phyloP scores from a whole-genome alignment of 2,797 vertebrate species.

The Apodemus agrarius region DNA sequence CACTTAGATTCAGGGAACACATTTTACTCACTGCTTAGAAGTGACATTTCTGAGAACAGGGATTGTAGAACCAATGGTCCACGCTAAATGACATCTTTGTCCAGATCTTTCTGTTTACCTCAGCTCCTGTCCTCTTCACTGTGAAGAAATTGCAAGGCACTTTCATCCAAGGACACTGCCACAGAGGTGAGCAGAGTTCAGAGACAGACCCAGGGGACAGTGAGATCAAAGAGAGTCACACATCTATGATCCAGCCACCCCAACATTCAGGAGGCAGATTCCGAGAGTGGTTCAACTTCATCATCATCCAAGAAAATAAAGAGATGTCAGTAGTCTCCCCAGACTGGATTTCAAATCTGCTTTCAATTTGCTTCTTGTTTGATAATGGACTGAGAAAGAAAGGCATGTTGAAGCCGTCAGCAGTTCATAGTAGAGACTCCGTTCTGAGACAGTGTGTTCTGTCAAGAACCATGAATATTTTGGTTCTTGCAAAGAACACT shows the following conservation, averaged over 20 bases:
- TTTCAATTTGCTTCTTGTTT: slow-evolving; percentile 48
- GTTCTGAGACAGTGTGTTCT: slow-evolving; percentile 38
- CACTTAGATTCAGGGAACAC: not conserved
- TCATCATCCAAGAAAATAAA: slow-evolving; percentile 42
- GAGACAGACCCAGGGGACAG: not conserved
- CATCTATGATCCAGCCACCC: not conserved
- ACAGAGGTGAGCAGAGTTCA: not conserved
- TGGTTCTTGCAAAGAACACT: slow-evolving; percentile 39
- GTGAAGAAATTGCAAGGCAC: not conserved
- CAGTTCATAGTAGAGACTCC: slow-evolving; percentile 54
- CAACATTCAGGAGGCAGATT: slow-evolving; percentile 14
- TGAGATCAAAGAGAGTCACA: not conserved
- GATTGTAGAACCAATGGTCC: not conserved
- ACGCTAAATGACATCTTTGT: slow-evolving; percentile 37
- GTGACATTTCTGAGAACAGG: not conserved
- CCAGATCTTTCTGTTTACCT: slow-evolving; percentile 47
- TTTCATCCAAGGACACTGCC: slow-evolving; percentile 19
- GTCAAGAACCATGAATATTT: slow-evolving; percentile 16
- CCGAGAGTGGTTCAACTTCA: slow-evolving; percentile 50
- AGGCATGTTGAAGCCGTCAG: not conserved
- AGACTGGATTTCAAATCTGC: not conserved
- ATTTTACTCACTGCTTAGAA: slow-evolving; percentile 13
- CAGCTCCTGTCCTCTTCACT: slow-evolving; percentile 40
- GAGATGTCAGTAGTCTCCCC: slow-evolving; percentile 15
- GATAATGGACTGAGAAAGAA: not conserved